A percentile compares a stretch with the other conserved stretches of the same genome.
phyloP scores from a whole-genome alignment of 2,888 invertebrate species.

The Mayetiola destructor region DNA sequence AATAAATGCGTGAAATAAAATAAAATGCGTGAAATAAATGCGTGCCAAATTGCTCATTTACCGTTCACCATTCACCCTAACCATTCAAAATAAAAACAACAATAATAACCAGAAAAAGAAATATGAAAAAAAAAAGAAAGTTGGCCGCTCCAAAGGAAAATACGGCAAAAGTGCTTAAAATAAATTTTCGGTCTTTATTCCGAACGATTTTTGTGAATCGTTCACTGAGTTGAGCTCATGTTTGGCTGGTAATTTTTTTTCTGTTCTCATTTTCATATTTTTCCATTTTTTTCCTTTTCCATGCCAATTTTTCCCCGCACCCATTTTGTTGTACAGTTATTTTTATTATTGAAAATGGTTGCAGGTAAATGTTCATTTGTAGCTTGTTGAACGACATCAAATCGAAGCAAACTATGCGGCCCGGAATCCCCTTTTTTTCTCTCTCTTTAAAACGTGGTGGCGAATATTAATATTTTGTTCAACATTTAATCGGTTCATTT shows the following conservation, averaged over 20 bases:
- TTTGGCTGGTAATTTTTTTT: neutral
- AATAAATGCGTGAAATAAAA: no score
- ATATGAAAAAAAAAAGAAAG: no score
- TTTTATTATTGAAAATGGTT: constrained; percentile 8
- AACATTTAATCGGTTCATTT: no score
- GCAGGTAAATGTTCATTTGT: neutral
- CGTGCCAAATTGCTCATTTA: no score
- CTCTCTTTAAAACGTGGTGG: no score
- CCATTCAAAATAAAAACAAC: no score
- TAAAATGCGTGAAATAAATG: no score
- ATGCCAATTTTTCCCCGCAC: neutral
- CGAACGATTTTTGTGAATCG: constrained; percentile 1
- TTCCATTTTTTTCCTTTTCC: neutral
- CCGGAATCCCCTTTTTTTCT: neutral
- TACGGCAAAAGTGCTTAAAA: neutral
- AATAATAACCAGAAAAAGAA: no score
- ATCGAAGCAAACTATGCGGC: neutral
- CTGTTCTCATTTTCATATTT: neutral
- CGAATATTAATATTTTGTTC: no score
- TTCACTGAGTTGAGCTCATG: neutral
- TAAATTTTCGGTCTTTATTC: neutral
- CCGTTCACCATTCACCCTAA: no score
- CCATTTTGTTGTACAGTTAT: neutral
- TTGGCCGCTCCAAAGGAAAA: no score
- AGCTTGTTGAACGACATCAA: neutral